Conservation (phyloP, 2,888 invertebrate species). For the Ommatoiulus sabulosus region DNA sequence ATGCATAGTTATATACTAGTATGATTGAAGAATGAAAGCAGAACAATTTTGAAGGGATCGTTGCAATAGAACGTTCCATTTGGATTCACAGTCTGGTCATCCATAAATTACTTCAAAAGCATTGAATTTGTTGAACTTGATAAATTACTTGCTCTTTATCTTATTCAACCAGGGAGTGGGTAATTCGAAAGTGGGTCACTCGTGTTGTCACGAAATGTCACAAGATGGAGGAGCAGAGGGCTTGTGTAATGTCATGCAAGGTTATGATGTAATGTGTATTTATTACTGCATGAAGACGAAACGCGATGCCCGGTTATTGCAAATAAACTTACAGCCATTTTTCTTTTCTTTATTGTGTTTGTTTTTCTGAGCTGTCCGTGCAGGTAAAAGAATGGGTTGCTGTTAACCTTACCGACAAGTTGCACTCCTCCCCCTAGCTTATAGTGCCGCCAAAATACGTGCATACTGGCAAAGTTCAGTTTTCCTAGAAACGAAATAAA, state of each 20-base stretch:
- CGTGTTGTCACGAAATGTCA: too few species aligned
- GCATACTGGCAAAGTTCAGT: not conserved
- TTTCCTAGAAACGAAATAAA: slow-evolving; percentile 19
- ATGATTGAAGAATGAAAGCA: too few species aligned
- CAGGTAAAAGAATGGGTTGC: not conserved
- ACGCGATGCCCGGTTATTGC: not conserved
- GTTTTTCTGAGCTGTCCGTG: not conserved
- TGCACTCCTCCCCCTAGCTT: not conserved
- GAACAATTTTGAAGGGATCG: too few species aligned
- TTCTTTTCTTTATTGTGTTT: not conserved
- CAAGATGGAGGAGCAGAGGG: too few species aligned
- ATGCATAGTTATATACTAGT: too few species aligned
- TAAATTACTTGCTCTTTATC: too few species aligned
- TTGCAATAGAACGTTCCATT: too few species aligned
- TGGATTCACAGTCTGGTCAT: too few species aligned
- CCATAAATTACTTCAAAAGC: too few species aligned
- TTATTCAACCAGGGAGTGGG: too few species aligned
- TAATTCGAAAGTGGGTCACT: too few species aligned
- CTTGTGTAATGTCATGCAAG: not conserved
- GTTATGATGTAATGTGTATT: not conserved
- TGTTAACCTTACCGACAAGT: slow-evolving; percentile 19
- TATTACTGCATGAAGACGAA: not conserved
- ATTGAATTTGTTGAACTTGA: too few species aligned
- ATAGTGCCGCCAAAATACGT: not conserved
- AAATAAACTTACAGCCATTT: not conserved